Percentiles rank a stretch among this genome's conserved stretches.
Conservation (phyloP, 1,140 invertebrate species). For the Papilio xuthus region DNA sequence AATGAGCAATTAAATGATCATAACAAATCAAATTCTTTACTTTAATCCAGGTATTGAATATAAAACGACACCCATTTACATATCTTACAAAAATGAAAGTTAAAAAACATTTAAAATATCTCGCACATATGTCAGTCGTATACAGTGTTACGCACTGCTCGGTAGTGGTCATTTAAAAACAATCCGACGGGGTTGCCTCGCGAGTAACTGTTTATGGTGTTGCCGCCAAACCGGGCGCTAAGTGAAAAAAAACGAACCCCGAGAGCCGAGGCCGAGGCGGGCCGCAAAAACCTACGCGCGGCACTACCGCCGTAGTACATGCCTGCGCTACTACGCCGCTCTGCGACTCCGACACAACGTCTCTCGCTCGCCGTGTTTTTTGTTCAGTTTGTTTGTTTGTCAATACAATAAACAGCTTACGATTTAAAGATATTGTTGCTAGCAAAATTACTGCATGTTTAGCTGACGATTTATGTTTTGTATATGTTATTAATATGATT, state of each 20-base stretch:
- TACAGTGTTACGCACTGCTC: conserved; percentile 49
- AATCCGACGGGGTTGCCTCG: conserved; percentile 76
- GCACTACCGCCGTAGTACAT: conserved; percentile 69
- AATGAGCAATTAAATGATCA: too few relatives aligned
- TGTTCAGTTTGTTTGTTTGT: conserved; percentile 9
- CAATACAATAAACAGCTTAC: conserved; percentile 21
- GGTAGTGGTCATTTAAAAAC: conserved; percentile 67
- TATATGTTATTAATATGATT: not conserved
- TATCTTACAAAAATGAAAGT: not conserved
- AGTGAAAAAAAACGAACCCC: conserved; percentile 60
- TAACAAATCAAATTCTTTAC: not conserved
- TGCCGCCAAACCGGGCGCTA: conserved; percentile 70
- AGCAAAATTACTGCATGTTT: conserved; percentile 1
- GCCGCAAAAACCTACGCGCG: conserved; percentile 63
- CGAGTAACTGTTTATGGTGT: conserved; percentile 77
- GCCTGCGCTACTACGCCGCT: conserved; percentile 43
- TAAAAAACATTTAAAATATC: not conserved
- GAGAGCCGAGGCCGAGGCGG: conserved; percentile 62
- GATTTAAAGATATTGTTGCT: conserved; percentile 1
- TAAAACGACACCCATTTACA: not conserved
- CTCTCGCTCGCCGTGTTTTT: not conserved
- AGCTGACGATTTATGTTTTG: not conserved
- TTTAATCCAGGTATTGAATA: not conserved
- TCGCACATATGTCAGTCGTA: conserved; percentile 46
- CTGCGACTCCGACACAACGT: not conserved